Evolutionary conservation across 2,888 invertebrate species (phyloP), one percentile per base, ranked within the genome.

Genomic region (Fragum sueziense): DNA sequence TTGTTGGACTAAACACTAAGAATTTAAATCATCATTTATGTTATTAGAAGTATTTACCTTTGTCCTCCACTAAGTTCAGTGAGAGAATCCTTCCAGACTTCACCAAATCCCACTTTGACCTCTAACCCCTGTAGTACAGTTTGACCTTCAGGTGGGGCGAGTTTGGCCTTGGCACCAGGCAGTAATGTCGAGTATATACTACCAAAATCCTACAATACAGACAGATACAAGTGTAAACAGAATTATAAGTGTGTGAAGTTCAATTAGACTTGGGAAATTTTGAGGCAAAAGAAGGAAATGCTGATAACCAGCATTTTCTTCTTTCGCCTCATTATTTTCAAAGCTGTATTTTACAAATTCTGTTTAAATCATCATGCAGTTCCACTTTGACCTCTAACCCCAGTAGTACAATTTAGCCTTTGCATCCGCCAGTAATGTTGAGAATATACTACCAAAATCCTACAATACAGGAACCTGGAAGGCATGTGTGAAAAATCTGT

Each of bases 1-100:
- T n/a, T n/a, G n/a, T n/a, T n/a, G n/a, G n/a, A n/a, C n/a, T n/a
- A n/a, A n/a, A n/a, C n/a, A n/a, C n/a, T n/a, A n/a, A n/a, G n/a
- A n/a, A n/a, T n/a, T n/a, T n/a, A n/a, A n/a, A n/a, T n/a, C n/a
- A n/a, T n/a, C n/a, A n/a, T n/a, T n/a, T n/a, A n/a, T n/a, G n/a
- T n/a, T n/a, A n/a, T n/a, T 37, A 37, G 14, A 37, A 37, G n/a
- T 9, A 47, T 27, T 81, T 78, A 98, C 88, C 98, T 95, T 94
- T 99, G 98, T 0, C 99, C 99, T 79, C 99, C 99, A 80, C 98
- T 98, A 87, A 99, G 95, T 94, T 99, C 99, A 78, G 96, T 96
- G 76, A 99, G 95, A 2, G 97, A 97, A 84, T 99, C 99, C 93
- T 99, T 99, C 98, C 98, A 99, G 1, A 97, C 95, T 80, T 96